phyloP scores from a whole-genome alignment of 2,113 vertebrate species.

The Muntiacus muntjak region DNA sequence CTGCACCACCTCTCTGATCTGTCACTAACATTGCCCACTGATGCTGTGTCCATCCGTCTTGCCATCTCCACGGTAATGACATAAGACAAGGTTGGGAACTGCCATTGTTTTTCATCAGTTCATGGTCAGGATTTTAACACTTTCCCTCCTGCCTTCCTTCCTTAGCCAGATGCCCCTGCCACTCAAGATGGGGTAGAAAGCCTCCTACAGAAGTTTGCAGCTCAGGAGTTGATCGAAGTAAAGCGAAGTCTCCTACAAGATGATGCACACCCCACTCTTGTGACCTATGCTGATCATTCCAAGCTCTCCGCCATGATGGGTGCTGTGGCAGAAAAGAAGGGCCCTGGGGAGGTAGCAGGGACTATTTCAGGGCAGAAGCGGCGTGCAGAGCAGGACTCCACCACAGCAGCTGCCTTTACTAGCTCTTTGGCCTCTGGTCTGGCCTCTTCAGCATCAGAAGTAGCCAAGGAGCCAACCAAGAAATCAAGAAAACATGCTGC shows the following conservation, averaged over 20 bases:
- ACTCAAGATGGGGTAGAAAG: constrained; percentile 88
- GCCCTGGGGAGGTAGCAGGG: constrained; percentile 62
- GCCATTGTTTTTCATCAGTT: not conserved
- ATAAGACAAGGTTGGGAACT: not conserved
- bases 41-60: constrained; percentile 88
- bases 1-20: constrained; percentile 91
- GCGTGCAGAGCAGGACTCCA: constrained; percentile 64
- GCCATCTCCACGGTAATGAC: constrained; percentile 86
- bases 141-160: not conserved
- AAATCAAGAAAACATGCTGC: constrained; percentile 87
- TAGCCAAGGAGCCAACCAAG: constrained; percentile 85
- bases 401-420: constrained; percentile 42
- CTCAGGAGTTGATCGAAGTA: constrained; percentile 93
- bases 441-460: constrained; percentile 59
- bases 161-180: constrained; percentile 85
- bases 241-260: constrained; percentile 79
- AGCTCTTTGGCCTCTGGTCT: constrained; percentile 66
- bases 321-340: constrained; percentile 80
- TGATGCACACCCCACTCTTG: constrained; percentile 82
- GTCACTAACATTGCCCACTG: constrained; percentile 86
- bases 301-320: constrained; percentile 94
- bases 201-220: constrained; percentile 92
- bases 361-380: constrained; percentile 62
- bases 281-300: constrained; percentile 91
- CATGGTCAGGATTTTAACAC: not conserved